Base-by-base conservation (phyloP, 64 coral and sea anemone species). In the Anthopleura sola region DNA sequence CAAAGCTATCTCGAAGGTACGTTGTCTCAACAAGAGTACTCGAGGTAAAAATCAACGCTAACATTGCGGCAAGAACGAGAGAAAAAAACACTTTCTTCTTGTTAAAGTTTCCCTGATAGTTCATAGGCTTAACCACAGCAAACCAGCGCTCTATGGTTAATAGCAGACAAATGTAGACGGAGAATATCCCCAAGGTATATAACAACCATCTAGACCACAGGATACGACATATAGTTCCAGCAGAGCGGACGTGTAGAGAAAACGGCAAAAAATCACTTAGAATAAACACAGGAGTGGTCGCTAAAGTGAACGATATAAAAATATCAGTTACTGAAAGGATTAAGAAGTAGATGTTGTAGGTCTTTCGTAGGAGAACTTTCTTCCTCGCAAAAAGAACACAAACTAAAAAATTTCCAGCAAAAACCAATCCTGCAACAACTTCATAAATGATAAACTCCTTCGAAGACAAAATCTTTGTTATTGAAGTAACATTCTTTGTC, bases 121-220 rank as follows among this genome's bases (percentile, higher is more conserved):
- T 49, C 46, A 86, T 34, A 51, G 89, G 89, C 53, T 86, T 85
- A 3, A 91, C 89, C 9, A 91, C 89, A 71, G 89, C 89, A 78
- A 74, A 68, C 89, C 89, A 91, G 47, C 89, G 89, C 57, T 86
- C 85, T 38, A 80, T 80, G n/a, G 84, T 91, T 6, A 91, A 56
- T 6, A 91, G 55, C n/a, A 91, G 76, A 23, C 89, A 91, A 36
- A 91, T 81, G 9, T 86, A 91, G 15, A 91, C 49, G 33, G 84
- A 86, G 21, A 77, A 77, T n/a, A 66, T 37, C 6, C 75, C 77
- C 37, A 91, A 62, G 5, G 58, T 81, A 36, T 86, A 91, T 37
- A 81, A 54, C 24, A 91, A 38, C 89, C 89, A 91, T 6, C 75
- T 53, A 5, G 84, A 86, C 89, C 89, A 91, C 36, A 86, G 3